phyloP scores from a whole-genome alignment of 2,888 invertebrate genomes.

The Mythimna ferrago region DNA sequence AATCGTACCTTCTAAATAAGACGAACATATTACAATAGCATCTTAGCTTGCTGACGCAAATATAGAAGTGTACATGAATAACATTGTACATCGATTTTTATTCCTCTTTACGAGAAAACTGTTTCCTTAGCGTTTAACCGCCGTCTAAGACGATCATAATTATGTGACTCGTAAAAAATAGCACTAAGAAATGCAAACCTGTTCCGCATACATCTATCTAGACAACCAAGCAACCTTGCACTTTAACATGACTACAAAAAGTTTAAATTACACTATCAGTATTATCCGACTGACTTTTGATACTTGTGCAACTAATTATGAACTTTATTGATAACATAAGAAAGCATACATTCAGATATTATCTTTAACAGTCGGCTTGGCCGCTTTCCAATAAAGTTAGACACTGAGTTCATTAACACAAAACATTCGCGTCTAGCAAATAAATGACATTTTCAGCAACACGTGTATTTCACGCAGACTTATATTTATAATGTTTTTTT shows the following conservation, averaged over 20 bases:
- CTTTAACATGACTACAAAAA: conserved; percentile 6
- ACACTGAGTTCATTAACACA: conserved; percentile 46
- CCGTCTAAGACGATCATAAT: conserved; percentile 12
- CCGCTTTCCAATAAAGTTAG: conserved; percentile 53
- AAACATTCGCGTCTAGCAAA: conserved; percentile 40
- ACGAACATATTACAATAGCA: background rate
- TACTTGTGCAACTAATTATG: conserved; percentile 35
- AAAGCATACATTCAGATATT: conserved; percentile 24
- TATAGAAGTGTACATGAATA: background rate
- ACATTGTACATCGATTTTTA: background rate
- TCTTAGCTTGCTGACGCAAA: background rate
- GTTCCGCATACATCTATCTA: conserved; percentile 2
- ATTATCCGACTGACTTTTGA: background rate
- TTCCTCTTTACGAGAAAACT: background rate
- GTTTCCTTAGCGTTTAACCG: background rate
- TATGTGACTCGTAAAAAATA: conserved; percentile 22
- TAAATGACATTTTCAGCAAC: conserved; percentile 38
- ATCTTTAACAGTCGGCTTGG: conserved; percentile 34
- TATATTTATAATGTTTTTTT: too few species aligned
- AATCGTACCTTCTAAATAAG: conserved; percentile 10
- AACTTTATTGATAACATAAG: conserved; percentile 39
- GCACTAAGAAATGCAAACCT: conserved; percentile 1
- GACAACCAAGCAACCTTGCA: conserved; percentile 5
- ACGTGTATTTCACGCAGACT: conserved; percentile 8
- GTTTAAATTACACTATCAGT: conserved; percentile 22